Percentiles rank a stretch among this genome's conserved stretches.
These are phyloP conservation scores for Drosophila mayri DNA, from an alignment of 1,140 invertebrate species.

Conservation along the genomic window DNA sequence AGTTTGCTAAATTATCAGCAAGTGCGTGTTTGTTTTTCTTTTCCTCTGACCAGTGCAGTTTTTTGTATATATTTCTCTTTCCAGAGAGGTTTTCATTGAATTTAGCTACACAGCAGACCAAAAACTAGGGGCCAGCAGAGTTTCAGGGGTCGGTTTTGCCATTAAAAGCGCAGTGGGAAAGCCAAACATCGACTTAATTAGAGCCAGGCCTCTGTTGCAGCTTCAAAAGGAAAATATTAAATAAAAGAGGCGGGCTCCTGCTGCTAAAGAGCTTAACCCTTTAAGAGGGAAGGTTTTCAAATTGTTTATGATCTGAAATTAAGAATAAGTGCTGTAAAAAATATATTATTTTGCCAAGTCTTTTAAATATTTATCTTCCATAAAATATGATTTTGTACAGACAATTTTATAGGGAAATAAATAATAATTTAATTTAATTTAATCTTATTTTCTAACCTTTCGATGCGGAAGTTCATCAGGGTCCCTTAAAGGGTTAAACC, in stretches of 20 bases:
- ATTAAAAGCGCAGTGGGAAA: conserved; percentile 41
- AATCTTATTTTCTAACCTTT: too few species aligned
- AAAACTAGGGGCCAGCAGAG: conserved; percentile 4
- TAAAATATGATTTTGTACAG: not conserved
- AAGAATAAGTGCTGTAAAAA: not conserved
- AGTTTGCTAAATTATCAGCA: conserved; percentile 11
- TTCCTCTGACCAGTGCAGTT: conserved; percentile 7
- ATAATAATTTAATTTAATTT: too few species aligned
- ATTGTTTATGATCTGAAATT: too few species aligned
- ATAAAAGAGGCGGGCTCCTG: conserved; percentile 36
- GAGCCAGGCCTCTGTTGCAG: conserved; percentile 23
- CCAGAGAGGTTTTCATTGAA: conserved; percentile 1
- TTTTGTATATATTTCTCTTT: not conserved
- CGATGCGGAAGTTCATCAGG: conserved; percentile 2
- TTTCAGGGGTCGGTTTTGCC: conserved; percentile 7
- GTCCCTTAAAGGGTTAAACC: conserved; percentile 16
- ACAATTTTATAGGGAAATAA: too few species aligned
- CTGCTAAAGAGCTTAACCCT: conserved; percentile 16
- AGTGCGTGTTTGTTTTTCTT: conserved; percentile 28
- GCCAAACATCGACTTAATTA: conserved; percentile 53
- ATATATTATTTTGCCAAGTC: not conserved
- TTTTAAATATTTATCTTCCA: not conserved
- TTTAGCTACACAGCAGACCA: not conserved
- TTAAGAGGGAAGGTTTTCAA: not conserved
- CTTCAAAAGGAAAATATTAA: conserved; percentile 54